Evolutionary conservation across 2,888 invertebrate species (phyloP), one percentile per base, ranked within the genome.

Genomic region (Agrochola lychnidis): DNA sequence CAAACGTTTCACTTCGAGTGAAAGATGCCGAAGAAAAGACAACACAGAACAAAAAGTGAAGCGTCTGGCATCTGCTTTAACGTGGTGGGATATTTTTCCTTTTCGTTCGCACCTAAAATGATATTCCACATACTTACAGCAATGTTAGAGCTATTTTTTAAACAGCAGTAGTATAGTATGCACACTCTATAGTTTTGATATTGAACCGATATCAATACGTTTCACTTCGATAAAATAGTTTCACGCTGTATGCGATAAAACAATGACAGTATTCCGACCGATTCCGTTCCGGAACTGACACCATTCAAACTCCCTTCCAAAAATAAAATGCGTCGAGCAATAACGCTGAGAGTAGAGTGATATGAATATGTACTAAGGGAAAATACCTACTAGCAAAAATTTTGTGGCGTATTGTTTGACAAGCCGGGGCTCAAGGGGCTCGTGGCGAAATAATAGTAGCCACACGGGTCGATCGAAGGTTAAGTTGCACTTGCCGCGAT

Each of bases 191-290:
- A 51, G n/a, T 72, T 16, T 40, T 42, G 14, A 51, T 81, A 64
- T 51, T 63, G 16, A 51, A 30, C 30, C 75, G 76, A 30, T 64
- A 81, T 81, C 57, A 74, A 74, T 75, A 75, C 25, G 75, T 53
- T 78, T 81, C 42, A 30, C 57, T 74, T 19, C 12, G 59, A 66
- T 78, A 82, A 79, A 79, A 79, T 68, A 76, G 78, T 76, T 78
- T 61, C 57, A 66, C 59, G 76, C 78, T 81, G 36, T 57, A 56
- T 51, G 61, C 66, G 22, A 42, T 62, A 66, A 53, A 81, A 76
- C 76, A 79, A 79, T 81, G 76, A 67, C 76, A 66, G 82, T 75
- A 61, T 75, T 79, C 48, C 53, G 16, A 81, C 64, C 36, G 48
- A 67, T 76, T 79, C 62, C 67, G 66, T 76, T 25, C 42, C 67